phyloP scores from a whole-genome alignment of 2,113 vertebrate genomes.

The Cinclus cinclus region DNA sequence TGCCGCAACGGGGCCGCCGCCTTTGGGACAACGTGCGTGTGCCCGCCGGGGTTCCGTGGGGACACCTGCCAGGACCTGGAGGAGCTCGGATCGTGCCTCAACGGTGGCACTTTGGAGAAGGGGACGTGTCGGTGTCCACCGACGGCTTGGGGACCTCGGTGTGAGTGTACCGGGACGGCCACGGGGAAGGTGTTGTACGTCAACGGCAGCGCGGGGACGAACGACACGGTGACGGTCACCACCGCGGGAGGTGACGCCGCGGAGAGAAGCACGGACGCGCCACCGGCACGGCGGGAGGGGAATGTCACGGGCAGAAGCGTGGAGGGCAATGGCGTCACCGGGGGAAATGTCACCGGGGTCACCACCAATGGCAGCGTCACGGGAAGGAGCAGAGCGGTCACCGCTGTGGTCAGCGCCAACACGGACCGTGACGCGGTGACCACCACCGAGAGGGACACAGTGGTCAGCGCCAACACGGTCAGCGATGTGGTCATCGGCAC shows the following conservation, averaged over 20 bases:
- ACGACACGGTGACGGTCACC: not conserved
- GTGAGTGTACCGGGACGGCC: not conserved
- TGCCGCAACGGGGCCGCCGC: not conserved
- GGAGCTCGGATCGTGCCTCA: not conserved
- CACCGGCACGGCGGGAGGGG: not conserved
- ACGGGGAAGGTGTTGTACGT: rapidly evolving
- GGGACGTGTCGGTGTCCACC: not conserved
- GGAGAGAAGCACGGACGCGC: rapidly evolving
- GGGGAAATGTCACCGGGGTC: not conserved
- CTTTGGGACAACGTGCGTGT: not conserved
- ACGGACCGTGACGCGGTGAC: not conserved
- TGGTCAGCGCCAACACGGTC: not conserved
- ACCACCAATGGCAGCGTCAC: rapidly evolving
- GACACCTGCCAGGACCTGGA: rapidly evolving
- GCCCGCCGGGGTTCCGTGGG: not conserved
- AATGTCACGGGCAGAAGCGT: rapidly evolving
- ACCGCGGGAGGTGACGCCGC: rapidly evolving
- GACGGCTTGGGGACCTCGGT: not conserved
- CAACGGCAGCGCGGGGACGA: rapidly evolving
- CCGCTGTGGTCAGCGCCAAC: rapidly evolving
- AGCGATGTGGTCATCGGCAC: no score
- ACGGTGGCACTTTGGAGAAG: not conserved
- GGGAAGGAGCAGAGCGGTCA: rapidly evolving
- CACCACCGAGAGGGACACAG: not conserved
- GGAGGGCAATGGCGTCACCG: not conserved